phyloP scores from a whole-genome alignment of 1,140 invertebrate species.

The Drosophila erecta region DNA sequence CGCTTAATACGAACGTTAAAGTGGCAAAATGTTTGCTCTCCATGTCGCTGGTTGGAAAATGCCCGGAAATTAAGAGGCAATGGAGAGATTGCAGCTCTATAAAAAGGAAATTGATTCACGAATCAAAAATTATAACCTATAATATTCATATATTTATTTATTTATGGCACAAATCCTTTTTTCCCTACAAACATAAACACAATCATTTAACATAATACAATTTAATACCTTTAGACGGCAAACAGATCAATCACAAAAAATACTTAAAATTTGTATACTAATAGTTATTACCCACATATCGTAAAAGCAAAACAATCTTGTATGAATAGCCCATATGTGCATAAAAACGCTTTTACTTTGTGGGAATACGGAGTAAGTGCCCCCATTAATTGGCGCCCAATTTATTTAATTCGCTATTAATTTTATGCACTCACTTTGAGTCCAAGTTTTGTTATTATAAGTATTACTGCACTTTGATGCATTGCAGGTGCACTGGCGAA shows the following conservation, averaged over 20 bases:
- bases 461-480: constrained; percentile 52
- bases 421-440: constrained; percentile 19
- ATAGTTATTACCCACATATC: neutral
- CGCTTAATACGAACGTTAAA: constrained; percentile 75
- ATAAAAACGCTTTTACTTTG: neutral
- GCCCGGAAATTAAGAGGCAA: constrained; percentile 51
- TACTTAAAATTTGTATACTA: neutral
- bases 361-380: neutral
- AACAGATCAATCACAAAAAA: neutral
- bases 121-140: constrained; percentile 3
- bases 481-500: constrained; percentile 67
- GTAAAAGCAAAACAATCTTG: neutral
- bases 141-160: too few species aligned
- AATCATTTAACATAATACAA: too few species aligned
- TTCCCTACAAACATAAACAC: too few species aligned
- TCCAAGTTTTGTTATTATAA: constrained; percentile 38
- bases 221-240: too few species aligned
- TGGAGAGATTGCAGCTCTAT: neutral
- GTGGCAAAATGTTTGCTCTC: constrained; percentile 68
- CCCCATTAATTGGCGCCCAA: constrained; percentile 11
- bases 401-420: constrained; percentile 11
- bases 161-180: too few species aligned
- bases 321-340: neutral
- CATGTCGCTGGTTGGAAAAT: constrained; percentile 41
- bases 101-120: constrained; percentile 2